These are phyloP conservation scores for Drosophila neonasuta DNA, from an alignment of 2,888 invertebrate species.

Conservation along the genomic window DNA sequence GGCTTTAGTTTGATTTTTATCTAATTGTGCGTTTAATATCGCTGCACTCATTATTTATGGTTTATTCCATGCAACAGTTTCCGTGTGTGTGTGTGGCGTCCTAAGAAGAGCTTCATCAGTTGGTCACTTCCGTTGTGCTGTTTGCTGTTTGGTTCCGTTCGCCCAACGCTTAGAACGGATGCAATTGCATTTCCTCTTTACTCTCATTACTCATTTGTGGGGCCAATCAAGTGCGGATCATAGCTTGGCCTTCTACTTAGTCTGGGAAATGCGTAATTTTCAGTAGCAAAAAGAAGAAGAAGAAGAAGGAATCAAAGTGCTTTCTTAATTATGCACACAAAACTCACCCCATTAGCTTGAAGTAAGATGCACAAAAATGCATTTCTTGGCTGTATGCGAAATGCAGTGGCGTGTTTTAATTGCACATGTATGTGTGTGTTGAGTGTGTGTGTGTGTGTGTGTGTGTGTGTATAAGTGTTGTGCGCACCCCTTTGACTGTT, in stretches of 20 bases:
- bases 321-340: slow-evolving; percentile 51
- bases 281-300: background rate
- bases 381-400: slow-evolving; percentile 55
- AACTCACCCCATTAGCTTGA: slow-evolving; percentile 49
- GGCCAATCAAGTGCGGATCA: slow-evolving; percentile 60
- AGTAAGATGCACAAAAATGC: slow-evolving; percentile 75
- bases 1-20: slow-evolving; percentile 64
- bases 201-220: slow-evolving; percentile 55
- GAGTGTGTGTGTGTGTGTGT: slow-evolving; percentile 17
- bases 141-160: slow-evolving; percentile 60
- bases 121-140: slow-evolving; percentile 55
- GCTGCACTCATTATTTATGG: slow-evolving; percentile 66
- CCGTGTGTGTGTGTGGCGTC: background rate
- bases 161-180: slow-evolving; percentile 70
- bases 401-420: slow-evolving; percentile 57
- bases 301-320: slow-evolving; percentile 25
- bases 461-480: slow-evolving; percentile 17
- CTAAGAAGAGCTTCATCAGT: slow-evolving; percentile 23
- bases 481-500: slow-evolving; percentile 72
- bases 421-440: slow-evolving; percentile 35
- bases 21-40: slow-evolving; percentile 71
- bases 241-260: slow-evolving; percentile 14
- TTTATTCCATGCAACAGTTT: slow-evolving; percentile 31
- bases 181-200: slow-evolving; percentile 62
- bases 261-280: slow-evolving; percentile 70